Percentiles rank a stretch among this genome's conserved stretches.
Conservation (phyloP, 1,140 invertebrate genomes). For the Caenorhabditis brenneri region DNA sequence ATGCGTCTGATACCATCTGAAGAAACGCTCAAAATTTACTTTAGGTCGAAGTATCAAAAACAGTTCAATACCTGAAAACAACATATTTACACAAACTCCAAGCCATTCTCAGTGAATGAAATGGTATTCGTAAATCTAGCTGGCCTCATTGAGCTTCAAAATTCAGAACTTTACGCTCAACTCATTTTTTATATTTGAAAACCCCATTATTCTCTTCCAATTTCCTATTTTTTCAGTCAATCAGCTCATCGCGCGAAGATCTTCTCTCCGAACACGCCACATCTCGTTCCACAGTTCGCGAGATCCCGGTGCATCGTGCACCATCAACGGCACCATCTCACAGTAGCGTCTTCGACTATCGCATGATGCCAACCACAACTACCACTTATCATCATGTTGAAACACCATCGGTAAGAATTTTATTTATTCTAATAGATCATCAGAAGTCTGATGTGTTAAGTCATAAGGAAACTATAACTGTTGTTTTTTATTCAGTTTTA, state of each 20-base stretch:
- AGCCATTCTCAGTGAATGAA: too few relatives aligned
- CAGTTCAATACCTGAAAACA: too few relatives aligned
- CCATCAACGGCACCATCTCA: constrained; percentile 51
- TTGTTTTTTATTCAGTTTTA: too few relatives aligned
- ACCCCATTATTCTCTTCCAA: background rate
- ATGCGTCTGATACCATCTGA: too few relatives aligned
- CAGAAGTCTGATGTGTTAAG: too few relatives aligned
- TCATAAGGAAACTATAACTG: too few relatives aligned
- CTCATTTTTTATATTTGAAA: background rate
- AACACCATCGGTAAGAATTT: constrained; percentile 25
- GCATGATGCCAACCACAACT: constrained; percentile 38
- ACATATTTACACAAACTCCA: too few relatives aligned
- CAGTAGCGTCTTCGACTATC: constrained; percentile 47
- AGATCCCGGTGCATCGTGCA: constrained; percentile 66
- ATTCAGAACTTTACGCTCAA: too few relatives aligned
- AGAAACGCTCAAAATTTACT: too few relatives aligned
- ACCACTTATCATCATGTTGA: constrained; percentile 16
- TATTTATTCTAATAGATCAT: background rate
- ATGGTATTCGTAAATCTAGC: too few relatives aligned
- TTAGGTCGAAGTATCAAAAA: too few relatives aligned
- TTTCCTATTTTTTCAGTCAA: background rate
- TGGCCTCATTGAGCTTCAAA: too few relatives aligned
- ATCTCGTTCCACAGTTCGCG: constrained; percentile 64
- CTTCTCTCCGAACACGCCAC: constrained; percentile 56
- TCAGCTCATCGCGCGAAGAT: constrained; percentile 59